phyloP scores from a whole-genome alignment of 2,888 invertebrate species.

The Mycalesis mineus region DNA sequence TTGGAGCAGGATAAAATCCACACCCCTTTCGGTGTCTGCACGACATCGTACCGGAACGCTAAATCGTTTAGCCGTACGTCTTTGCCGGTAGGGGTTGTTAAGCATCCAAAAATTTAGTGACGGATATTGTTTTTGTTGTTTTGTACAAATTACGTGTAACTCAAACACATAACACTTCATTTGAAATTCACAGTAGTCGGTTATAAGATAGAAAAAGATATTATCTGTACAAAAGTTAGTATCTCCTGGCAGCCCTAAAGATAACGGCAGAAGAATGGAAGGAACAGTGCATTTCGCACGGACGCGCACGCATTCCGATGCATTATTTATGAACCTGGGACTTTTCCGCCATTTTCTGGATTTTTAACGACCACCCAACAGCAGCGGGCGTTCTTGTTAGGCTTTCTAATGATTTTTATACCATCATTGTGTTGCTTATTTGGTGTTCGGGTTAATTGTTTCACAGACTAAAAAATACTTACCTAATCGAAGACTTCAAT shows the following conservation, averaged over 20 bases:
- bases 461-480: not conserved
- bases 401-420: slow-evolving; percentile 11
- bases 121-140: too few species aligned
- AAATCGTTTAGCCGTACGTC: too few species aligned
- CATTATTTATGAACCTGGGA: slow-evolving; percentile 64
- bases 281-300: slow-evolving; percentile 56
- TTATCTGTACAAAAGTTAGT: not conserved
- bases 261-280: slow-evolving; percentile 27
- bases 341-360: slow-evolving; percentile 63
- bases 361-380: slow-evolving; percentile 39
- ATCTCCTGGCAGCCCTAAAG: slow-evolving; percentile 1
- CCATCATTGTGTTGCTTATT: slow-evolving; percentile 8
- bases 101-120: too few species aligned
- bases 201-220: not conserved
- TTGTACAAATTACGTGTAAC: too few species aligned
- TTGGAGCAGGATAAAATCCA: too few species aligned
- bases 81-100: too few species aligned
- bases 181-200: too few species aligned
- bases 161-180: too few species aligned
- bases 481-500: too few species aligned
- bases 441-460: not conserved
- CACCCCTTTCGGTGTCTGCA: too few species aligned
- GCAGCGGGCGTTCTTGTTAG: slow-evolving; percentile 22
- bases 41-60: too few species aligned
- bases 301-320: slow-evolving; percentile 54